A percentile compares a stretch with the other conserved stretches of the same genome.
Evolutionary conservation across 2,113 vertebrate genomes (phyloP).

Genomic region (Lasiurus borealis): DNA sequence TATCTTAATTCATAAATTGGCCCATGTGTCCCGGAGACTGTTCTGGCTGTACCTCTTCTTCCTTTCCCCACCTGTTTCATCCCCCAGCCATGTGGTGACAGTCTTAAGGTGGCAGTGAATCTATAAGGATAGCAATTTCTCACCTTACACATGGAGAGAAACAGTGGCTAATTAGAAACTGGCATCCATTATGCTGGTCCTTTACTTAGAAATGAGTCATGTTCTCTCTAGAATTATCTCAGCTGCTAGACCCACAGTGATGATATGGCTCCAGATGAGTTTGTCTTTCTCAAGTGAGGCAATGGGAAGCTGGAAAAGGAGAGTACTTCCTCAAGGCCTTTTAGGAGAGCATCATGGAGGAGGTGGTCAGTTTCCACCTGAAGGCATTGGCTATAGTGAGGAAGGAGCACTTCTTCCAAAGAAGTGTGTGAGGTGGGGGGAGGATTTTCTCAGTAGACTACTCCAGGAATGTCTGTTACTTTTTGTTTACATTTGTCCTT

Average conservation of each 20-base stretch:
- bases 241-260: not conserved
- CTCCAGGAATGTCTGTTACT: accelerated
- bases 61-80: not conserved
- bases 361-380: not conserved
- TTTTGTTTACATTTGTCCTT: not conserved
- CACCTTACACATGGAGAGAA: not conserved
- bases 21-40: not conserved
- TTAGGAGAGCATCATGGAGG: not conserved
- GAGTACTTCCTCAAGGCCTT: not conserved
- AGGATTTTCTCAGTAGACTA: not conserved
- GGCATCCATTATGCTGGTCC: not conserved
- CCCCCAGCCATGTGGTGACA: not conserved
- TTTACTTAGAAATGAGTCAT: constrained; percentile 23
- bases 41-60: not conserved
- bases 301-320: not conserved
- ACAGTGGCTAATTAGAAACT: constrained; percentile 21
- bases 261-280: not conserved
- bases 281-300: constrained; percentile 1
- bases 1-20: not conserved
- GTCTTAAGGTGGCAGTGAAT: not conserved
- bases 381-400: not conserved
- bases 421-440: not conserved
- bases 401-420: not conserved
- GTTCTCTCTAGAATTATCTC: not conserved
- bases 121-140: not conserved